Evolutionary conservation across 2,888 invertebrate genomes (phyloP).

Genomic region (Tipula vernalis): DNA sequence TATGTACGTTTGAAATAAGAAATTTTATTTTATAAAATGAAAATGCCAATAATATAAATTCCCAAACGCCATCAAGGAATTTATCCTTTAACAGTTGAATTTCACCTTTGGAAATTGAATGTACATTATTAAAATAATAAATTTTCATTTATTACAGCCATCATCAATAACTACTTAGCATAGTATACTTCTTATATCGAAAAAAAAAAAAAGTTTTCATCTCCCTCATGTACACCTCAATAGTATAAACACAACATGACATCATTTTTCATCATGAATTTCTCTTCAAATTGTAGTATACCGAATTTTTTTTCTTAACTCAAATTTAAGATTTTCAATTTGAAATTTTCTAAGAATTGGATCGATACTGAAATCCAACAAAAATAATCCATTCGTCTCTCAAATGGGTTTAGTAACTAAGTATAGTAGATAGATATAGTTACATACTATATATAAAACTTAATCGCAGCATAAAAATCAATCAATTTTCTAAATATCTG

Average conservation of each 20-base stretch:
- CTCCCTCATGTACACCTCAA: not conserved
- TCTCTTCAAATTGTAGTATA: not conserved
- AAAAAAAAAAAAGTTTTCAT: not conserved
- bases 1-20: not conserved
- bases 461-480: not conserved
- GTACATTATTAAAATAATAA: not conserved
- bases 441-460: too few species aligned
- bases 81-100: not conserved
- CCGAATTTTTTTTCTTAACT: not conserved
- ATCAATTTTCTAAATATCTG: not conserved
- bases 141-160: not conserved
- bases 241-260: not conserved
- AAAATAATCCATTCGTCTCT: not conserved
- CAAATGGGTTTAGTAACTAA: not conserved
- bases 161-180: not conserved
- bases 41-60: not conserved
- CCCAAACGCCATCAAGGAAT: not conserved
- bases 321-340: not conserved
- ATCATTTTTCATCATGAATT: not conserved
- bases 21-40: not conserved
- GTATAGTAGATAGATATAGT: not conserved
- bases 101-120: not conserved
- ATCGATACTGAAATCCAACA: not conserved
- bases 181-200: not conserved
- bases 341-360: not conserved